Base-by-base conservation (phyloP, 2,888 invertebrate species). In the Baccha elongata region DNA sequence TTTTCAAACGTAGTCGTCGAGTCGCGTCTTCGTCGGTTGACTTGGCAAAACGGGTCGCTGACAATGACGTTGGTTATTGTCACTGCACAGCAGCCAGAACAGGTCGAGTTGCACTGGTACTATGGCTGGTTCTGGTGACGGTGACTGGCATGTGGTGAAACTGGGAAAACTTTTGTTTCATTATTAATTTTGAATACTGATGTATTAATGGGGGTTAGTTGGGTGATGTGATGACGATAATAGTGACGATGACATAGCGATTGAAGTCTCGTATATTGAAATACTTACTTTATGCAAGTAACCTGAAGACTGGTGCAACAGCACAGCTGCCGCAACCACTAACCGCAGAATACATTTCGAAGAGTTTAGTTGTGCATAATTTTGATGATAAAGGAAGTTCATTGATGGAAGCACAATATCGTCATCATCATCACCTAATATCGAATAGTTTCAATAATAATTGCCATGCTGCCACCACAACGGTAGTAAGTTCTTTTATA, bases 101-200 rank as follows among this genome's bases (percentile, higher is more conserved):
- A 35, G 6, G n/a, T n/a, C 35, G 21, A 55, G 19, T 64, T 35
- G 26, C 46, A 62, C 52, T 68, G 48, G 62, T 78, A 75, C 32
- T 71, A 17, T 50, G 26, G 26, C 26, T 26, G 26, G 26, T 26
- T n/a, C 40, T 29, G 35, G 40, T 46, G 23, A 60, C 46, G 42
- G 62, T 58, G 69, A 68, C 78, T 76, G 72, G 67, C 78, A 83
- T 83, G 83, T 67, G 83, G 83, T 78, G 72, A 78, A 62, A 67
- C 68, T 17, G 26, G 68, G 67, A 68, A 83, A 83, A 83, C 65
- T 72, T 83, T 81, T 58, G 75, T 81, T 83, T 78, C 58, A 78
- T 83, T 83, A 83, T 83, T 83, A 83, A 83, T 78, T 83, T 83
- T 62, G 40, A 78, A 62, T 72, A 44, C 62, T 37, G 64, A 58